phyloP scores from a whole-genome alignment of 2,888 invertebrate genomes.

The Tipula confusa region DNA sequence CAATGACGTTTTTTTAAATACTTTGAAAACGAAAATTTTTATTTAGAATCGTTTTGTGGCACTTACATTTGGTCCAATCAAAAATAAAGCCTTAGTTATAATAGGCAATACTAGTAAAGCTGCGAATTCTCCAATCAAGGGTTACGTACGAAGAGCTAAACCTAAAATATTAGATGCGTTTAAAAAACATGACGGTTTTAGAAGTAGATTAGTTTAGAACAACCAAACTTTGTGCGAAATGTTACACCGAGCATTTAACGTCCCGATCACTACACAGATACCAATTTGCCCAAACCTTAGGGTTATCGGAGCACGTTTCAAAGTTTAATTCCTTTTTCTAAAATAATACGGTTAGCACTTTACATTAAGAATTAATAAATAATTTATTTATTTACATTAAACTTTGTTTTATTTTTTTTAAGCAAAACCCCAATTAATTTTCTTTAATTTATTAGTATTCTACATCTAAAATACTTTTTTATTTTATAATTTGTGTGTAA shows the following conservation, averaged over 20 bases:
- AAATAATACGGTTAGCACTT: neutral
- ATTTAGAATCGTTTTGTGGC: constrained; percentile 36
- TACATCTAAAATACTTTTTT: constrained; percentile 7
- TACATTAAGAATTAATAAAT: neutral
- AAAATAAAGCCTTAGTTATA: no score
- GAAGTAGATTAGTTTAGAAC: no score
- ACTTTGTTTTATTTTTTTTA: neutral
- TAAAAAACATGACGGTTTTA: no score
- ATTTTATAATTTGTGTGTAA: neutral
- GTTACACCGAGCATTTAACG: no score
- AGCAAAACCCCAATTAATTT: neutral
- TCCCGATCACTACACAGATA: constrained; percentile 37
- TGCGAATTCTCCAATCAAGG: no score
- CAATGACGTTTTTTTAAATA: constrained; percentile 35
- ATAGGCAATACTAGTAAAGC: no score
- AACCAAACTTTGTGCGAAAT: no score
- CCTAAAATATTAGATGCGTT: no score
- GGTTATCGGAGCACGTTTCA: no score
- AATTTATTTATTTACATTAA: neutral
- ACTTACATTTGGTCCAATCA: no score
- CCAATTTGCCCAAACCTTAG: no score
- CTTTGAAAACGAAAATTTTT: constrained; percentile 41
- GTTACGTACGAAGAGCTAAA: no score
- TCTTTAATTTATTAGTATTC: neutral
- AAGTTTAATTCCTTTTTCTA: neutral